Conservation (phyloP, 1,140 invertebrate species). For the Chionoecetes opilio region DNA sequence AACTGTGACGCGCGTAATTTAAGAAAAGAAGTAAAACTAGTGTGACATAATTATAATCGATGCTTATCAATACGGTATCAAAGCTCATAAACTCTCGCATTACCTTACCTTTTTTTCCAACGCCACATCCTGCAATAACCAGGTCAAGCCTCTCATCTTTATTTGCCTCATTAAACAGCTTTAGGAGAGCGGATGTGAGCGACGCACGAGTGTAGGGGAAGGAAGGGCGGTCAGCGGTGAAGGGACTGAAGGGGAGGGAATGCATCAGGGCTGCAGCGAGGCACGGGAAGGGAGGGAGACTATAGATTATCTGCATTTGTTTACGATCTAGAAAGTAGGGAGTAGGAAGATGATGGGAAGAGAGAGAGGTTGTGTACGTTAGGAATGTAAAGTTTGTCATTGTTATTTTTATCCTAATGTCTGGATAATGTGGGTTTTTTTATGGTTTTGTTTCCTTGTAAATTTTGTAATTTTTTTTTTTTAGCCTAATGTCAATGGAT, state of each 20-base stretch:
- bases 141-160: constrained; percentile 48
- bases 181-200: constrained; percentile 6
- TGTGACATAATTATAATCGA: too few relatives aligned
- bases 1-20: too few relatives aligned
- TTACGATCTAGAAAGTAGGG: too few relatives aligned
- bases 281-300: neutral
- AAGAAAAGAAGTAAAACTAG: too few relatives aligned
- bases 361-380: too few relatives aligned
- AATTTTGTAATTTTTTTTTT: neutral
- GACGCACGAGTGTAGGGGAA: neutral
- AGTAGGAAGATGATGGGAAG: too few relatives aligned
- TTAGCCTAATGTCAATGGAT: neutral
- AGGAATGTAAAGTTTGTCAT: neutral
- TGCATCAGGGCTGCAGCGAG: neutral
- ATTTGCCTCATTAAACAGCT: constrained; percentile 43
- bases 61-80: too few relatives aligned
- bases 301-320: too few relatives aligned
- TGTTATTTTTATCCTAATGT: too few relatives aligned
- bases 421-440: neutral
- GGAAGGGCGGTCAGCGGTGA: neutral
- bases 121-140: neutral
- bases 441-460: neutral
- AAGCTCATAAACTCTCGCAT: neutral
- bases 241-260: neutral
- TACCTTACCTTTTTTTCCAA: constrained; percentile 57